Evolutionary conservation across 2,113 vertebrate species (phyloP).

Genomic region (Aspidoscelis tigris): DNA sequence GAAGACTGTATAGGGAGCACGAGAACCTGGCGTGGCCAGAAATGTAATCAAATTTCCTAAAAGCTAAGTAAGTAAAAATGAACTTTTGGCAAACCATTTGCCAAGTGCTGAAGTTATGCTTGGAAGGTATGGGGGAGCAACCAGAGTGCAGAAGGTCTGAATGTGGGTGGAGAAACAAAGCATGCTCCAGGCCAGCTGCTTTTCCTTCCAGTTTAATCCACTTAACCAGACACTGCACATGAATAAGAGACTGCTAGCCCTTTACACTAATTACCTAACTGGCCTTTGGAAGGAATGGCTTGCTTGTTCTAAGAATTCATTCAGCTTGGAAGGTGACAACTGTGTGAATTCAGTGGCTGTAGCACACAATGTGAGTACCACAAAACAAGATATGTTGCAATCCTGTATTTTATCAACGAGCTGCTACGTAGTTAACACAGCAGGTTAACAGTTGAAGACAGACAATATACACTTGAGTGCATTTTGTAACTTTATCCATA

Average conservation of each 20-base stretch:
- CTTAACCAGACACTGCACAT: neutral
- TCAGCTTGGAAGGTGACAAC: neutral
- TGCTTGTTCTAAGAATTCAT: neutral
- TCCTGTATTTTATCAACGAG: neutral
- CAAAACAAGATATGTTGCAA: neutral
- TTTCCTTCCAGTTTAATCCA: neutral
- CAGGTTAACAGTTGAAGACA: neutral
- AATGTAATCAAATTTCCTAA: neutral
- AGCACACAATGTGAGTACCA: neutral
- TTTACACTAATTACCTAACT: neutral
- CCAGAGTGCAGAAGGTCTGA: neutral
- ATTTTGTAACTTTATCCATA: no score
- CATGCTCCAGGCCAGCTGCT: neutral
- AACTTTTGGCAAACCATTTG: neutral
- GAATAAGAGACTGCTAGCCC: neutral
- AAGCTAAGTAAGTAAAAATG: neutral
- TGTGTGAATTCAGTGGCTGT: neutral
- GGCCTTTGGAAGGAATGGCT: neutral
- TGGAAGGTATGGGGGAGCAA: neutral
- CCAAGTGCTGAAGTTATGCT: neutral
- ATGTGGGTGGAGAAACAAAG: neutral
- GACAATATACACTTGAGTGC: neutral
- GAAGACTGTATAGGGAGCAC: neutral
- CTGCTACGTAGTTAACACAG: neutral
- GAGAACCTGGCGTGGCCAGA: neutral